Base-by-base conservation (phyloP, 2,113 vertebrate species). In the Pachycephala philippinensis region DNA sequence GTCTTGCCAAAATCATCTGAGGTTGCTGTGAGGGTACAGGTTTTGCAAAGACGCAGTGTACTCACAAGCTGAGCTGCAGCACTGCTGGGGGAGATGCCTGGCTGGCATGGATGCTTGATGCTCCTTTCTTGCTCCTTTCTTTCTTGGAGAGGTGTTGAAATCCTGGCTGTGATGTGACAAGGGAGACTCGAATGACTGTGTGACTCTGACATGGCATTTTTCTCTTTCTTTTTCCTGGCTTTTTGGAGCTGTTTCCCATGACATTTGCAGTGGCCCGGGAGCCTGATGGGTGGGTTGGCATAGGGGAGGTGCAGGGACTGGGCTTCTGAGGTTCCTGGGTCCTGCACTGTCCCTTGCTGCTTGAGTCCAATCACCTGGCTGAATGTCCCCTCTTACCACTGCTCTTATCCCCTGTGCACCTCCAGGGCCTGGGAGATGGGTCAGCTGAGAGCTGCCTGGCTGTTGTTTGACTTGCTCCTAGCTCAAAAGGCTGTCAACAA, bases 101-200 rank as follows among this genome's bases (percentile, higher is more conserved):
- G n/a, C 75, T 69, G 35, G 11, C 49, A 70, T 56, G 39, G 54
- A 13, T 85, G 35, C 47, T 42, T 3, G 2, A 11, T 2, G 10
- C 30, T 49, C n/a, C 45, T 61, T 84, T 69, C 72, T 72, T 84
- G 39, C 21, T 65, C 0, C 1, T 33, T 30, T 71, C 11, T 52
- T 63, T 33, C 64, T 47, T 24, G 52, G 35, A 63, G 52, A 64
- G 18, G 22, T 18, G 6, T 6, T 92, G 61, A 68, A 56, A 31
- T 77, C 56, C 78, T 60, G 53, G n/a, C 47, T 56, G 31, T 40
- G 61, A 9, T 50, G 28, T 5, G 39, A 39, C 24, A 18, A 37
- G 77, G 60, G 40, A 30, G 12, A 21, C 0, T 4, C 0, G 1
- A 54, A 35, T 7, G 30, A 15, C 53, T 1, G 0, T 10, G 31